These are phyloP conservation scores for Drosophila cardini DNA, from an alignment of 1,140 invertebrate genomes.

Conservation along the genomic window DNA sequence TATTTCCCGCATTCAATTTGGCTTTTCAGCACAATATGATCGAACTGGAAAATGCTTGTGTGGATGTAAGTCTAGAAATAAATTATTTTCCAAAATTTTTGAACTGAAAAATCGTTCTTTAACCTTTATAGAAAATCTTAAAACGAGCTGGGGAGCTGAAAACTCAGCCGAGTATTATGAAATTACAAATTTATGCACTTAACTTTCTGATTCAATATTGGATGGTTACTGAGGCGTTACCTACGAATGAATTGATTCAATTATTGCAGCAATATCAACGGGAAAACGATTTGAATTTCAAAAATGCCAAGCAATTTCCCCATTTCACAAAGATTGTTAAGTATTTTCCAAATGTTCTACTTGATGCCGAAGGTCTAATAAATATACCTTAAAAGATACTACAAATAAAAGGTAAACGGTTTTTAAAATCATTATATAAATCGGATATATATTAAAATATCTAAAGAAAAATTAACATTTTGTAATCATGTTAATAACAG, in stretches of 20 bases:
- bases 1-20: constrained; percentile 58
- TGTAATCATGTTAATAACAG: too few species aligned
- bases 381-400: neutral
- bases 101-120: neutral
- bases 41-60: constrained; percentile 45
- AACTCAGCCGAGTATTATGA: constrained; percentile 29
- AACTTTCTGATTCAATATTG: constrained; percentile 56
- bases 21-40: constrained; percentile 56
- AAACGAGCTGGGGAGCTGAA: constrained; percentile 7
- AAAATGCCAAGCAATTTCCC: constrained; percentile 40
- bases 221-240: constrained; percentile 21
- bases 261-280: constrained; percentile 51
- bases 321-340: constrained; percentile 56
- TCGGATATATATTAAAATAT: too few species aligned
- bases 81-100: neutral
- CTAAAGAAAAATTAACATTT: too few species aligned
- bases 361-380: constrained; percentile 48
- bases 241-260: constrained; percentile 23
- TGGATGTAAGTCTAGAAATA: constrained; percentile 35
- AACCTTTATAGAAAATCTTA: constrained; percentile 53
- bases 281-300: constrained; percentile 42
- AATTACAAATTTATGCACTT: constrained; percentile 51
- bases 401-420: too few species aligned
- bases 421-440: too few species aligned
- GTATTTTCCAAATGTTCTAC: constrained; percentile 49